Evolutionary conservation across 2,888 invertebrate genomes (phyloP).

Genomic region (Rhaphigaster nebulosa): DNA sequence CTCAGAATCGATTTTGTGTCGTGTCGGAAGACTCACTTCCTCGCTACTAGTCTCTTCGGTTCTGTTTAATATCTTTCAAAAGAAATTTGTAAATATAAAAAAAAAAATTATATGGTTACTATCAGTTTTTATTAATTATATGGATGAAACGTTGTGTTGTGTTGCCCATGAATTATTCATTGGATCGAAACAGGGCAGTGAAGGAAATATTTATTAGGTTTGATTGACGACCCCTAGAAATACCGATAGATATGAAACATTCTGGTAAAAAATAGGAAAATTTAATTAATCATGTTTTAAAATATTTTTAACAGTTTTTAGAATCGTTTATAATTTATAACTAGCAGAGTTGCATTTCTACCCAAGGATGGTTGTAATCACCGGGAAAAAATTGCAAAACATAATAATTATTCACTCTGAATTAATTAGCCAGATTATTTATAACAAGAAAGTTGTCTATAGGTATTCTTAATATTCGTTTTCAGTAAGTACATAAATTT

Average conservation of each 20-base stretch:
- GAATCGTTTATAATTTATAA: too few relatives aligned
- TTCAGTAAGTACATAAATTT: too few relatives aligned
- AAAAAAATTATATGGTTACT: background rate
- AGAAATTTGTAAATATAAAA: background rate
- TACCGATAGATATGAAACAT: background rate
- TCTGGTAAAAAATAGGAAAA: too few relatives aligned
- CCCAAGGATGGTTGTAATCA: too few relatives aligned
- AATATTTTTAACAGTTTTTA: too few relatives aligned
- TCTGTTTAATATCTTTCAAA: background rate
- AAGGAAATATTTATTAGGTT: background rate
- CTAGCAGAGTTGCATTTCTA: too few relatives aligned
- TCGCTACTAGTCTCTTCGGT: background rate
- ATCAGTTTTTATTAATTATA: background rate
- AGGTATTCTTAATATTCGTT: too few relatives aligned
- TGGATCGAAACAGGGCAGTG: background rate
- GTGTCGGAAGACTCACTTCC: background rate
- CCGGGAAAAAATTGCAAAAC: too few relatives aligned
- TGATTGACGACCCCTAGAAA: background rate
- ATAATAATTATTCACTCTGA: too few relatives aligned
- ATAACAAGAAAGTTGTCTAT: too few relatives aligned
- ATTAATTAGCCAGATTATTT: too few relatives aligned
- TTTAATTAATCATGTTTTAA: too few relatives aligned
- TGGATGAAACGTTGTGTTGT: background rate
- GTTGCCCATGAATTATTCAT: background rate
- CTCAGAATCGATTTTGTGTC: conserved; percentile 8